Base-by-base conservation (phyloP, 37 sponge, comb jelly and placozoan genomes). In the Mnemiopsis leidyi region DNA sequence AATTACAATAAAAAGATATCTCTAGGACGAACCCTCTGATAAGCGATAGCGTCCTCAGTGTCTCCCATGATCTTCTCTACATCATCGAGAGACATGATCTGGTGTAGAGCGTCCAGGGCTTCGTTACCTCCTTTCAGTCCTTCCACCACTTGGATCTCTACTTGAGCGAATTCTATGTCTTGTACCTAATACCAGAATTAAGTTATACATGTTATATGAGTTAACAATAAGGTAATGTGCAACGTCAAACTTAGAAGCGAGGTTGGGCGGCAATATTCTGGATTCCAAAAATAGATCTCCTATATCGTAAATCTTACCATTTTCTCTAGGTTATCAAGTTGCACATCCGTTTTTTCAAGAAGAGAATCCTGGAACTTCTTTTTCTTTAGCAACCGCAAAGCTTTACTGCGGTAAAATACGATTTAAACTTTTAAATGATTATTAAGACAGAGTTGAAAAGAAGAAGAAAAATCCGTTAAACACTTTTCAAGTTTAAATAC, bases 51-150 rank as follows among this genome's bases (percentile, higher is more conserved):
- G 0, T 98, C 99, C 37, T 96, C 94, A 30, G 99, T 98, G 38
- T 98, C 97, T 0, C 93, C 96, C 97, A 98, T 96, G 61, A 98
- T 95, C 88, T 93, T 93, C 83, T 98, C 99, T 31, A 98, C 99
- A 94, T 97, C 96, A 39, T 98, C 99, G 3, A 98, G 69, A 16
- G 99, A 98, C 96, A 97, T 96, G 68, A 98, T 95, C 96, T 97
- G 94, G 92, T 98, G 97, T 94, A 98, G 93, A 61, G 73, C 92
- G 38, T 96, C 94, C 61, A 98, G 93, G 26, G 95, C 95, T 79
- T 96, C 94, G 76, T 98, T 98, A 0, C 99, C 99, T 32, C 93
- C 76, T 93, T 96, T 96, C 94, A 98, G 92, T 25, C 99, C 97
- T n/a, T 98, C 95, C 48, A 96, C 97, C 39, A 98, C 97, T 71